These are phyloP conservation scores for Hemichromis elongatus DNA, from an alignment of 2,113 vertebrate species.

Conservation along the genomic window DNA sequence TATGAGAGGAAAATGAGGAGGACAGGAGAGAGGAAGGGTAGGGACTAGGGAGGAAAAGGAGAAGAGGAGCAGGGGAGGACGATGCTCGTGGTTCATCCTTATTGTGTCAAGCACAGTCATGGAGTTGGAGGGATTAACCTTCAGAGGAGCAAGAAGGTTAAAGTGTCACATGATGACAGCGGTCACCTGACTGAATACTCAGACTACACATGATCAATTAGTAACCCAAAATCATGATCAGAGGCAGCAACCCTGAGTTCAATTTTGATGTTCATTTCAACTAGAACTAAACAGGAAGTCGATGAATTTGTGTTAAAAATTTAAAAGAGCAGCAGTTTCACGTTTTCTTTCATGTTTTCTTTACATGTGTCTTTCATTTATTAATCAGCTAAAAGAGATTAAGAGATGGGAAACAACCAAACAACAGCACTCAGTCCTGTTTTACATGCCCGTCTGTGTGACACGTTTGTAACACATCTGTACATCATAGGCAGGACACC, in stretches of 20 bases:
- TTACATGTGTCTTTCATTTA: not conserved
- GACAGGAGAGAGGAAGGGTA: not conserved
- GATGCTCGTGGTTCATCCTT: not conserved
- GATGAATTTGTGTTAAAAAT: not conserved
- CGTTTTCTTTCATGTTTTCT: constrained; percentile 2
- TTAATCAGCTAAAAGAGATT: not conserved
- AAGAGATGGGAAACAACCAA: not conserved
- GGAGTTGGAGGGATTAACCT: not conserved
- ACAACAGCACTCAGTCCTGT: not conserved
- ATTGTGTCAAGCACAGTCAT: not conserved
- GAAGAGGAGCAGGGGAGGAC: not conserved
- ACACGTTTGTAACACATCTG: not conserved
- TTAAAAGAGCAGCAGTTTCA: not conserved
- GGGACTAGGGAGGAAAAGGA: not conserved
- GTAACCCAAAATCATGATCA: too few species aligned
- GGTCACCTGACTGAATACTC: not conserved
- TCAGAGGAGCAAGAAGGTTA: not conserved
- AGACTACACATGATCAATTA: not conserved
- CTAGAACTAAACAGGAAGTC: not conserved
- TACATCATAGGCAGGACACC: not conserved
- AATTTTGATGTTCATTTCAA: not conserved
- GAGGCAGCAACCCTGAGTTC: not conserved
- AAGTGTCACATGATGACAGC: not conserved
- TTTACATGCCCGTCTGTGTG: not conserved
- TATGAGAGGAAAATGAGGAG: not conserved